Evolutionary conservation across 2,888 invertebrate species (phyloP).

Genomic region (Athripsodes cinereus): DNA sequence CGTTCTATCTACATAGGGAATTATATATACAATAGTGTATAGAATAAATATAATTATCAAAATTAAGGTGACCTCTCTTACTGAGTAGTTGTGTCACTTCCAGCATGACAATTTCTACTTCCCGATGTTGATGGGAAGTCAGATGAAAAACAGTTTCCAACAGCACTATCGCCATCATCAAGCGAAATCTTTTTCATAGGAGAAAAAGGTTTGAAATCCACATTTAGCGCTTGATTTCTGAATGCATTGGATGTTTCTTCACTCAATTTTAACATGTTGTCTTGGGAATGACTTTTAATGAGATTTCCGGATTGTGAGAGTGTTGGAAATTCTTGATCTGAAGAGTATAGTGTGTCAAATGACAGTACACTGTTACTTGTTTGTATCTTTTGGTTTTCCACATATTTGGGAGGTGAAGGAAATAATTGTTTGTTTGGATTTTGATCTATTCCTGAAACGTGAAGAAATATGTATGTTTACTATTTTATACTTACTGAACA

Average conservation of each 20-base stretch:
- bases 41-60: no score
- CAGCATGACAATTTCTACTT: no score
- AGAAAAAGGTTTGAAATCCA: neutral
- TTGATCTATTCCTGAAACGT: no score
- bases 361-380: conserved; percentile 18
- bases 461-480: no score
- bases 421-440: no score
- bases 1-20: no score
- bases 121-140: neutral
- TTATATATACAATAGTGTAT: no score
- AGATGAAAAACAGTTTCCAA: neutral
- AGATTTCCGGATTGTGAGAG: conserved; percentile 7
- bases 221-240: neutral
- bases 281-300: conserved; percentile 20
- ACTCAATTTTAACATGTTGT: conserved; percentile 10
- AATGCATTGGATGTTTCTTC: neutral
- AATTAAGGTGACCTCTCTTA: no score
- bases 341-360: conserved; percentile 19
- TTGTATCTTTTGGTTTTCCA: neutral
- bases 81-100: no score
- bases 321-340: conserved; percentile 7
- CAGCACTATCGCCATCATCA: neutral
- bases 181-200: neutral
- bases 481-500: no score
- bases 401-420: no score